Base-by-base conservation (phyloP, 1,140 invertebrate species). In the Oppia nitens region DNA sequence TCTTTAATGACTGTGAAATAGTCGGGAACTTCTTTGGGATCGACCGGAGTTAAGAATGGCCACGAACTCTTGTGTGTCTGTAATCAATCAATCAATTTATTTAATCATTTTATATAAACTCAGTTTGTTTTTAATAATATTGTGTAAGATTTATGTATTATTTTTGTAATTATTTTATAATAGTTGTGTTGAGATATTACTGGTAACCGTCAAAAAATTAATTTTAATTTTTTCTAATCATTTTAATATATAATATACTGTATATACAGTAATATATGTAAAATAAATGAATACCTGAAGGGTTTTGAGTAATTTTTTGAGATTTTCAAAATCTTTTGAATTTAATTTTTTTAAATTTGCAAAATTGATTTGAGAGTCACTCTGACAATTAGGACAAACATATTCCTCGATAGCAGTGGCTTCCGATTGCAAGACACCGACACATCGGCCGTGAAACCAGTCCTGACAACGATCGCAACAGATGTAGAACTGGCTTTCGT, bases 381-480 rank as follows among this genome's bases (percentile, higher is more conserved):
- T 79, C 68, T 92, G 85, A 74, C 94, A 98, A 69, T 85, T 87
- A 0, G 92, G 91, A 77, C 94, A 98, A 61, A 93, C 81, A 68
- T 97, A 98, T 66, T 91, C 89, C 66, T 94, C 90, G 62, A 97
- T 92, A 66, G 84, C 84, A 68, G 93, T 88, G 4, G 89, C 91
- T 71, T 96, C 91, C 2, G 83, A 85, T 69, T 93, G 88, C 28
- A 95, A 74, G 66, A 97, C 91, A 12, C 92, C 93, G 9, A 98
- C 92, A 72, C 95, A 98, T 54, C 87, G 77, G 3, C 93, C 93
- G 71, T 98, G 95, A 74, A 97, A 98, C 95, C 95, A 98, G 72
- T 96, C 91, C 72, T 97, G 88, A 74, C 95, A 98, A 53, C 83
- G 81, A 72, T 98, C 94, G 73, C 95, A 98, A 66, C 90, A 94